These are phyloP conservation scores for Sebastes baramenuke DNA, from an alignment of 2,797 vertebrate genomes.

Conservation along the genomic window DNA sequence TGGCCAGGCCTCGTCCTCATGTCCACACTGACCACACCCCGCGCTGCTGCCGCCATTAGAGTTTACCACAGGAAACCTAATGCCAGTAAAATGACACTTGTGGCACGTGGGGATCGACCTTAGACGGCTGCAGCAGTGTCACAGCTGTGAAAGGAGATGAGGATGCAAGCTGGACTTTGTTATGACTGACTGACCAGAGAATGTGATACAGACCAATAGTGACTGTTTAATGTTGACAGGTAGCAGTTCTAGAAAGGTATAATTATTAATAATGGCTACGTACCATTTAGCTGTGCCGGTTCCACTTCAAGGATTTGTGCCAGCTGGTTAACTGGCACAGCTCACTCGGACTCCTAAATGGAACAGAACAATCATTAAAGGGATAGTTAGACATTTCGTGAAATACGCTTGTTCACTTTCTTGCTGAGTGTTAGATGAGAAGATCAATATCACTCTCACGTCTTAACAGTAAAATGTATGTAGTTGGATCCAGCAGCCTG, in stretches of 20 bases:
- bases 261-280: not conserved
- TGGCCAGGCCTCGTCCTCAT: not conserved
- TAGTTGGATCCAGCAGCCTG: not conserved
- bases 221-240: not conserved
- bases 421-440: not conserved
- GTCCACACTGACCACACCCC: slow-evolving; percentile 30
- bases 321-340: not conserved
- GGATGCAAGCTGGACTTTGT: not conserved
- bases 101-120: slow-evolving; percentile 19
- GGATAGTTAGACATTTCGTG: not conserved
- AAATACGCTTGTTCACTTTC: not conserved
- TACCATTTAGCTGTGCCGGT: not conserved
- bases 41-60: not conserved
- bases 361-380: not conserved
- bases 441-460: not conserved
- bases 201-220: not conserved
- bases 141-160: slow-evolving; percentile 16
- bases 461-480: not conserved
- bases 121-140: not conserved
- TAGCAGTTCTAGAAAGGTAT: not conserved
- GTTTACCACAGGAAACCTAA: slow-evolving; percentile 23
- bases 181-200: not conserved
- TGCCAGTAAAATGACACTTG: slow-evolving; percentile 21
- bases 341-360: not conserved
- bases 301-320: not conserved